Evolutionary conservation across 1,140 invertebrate genomes (phyloP).

Genomic region (Ceratosolen fusciceps): DNA sequence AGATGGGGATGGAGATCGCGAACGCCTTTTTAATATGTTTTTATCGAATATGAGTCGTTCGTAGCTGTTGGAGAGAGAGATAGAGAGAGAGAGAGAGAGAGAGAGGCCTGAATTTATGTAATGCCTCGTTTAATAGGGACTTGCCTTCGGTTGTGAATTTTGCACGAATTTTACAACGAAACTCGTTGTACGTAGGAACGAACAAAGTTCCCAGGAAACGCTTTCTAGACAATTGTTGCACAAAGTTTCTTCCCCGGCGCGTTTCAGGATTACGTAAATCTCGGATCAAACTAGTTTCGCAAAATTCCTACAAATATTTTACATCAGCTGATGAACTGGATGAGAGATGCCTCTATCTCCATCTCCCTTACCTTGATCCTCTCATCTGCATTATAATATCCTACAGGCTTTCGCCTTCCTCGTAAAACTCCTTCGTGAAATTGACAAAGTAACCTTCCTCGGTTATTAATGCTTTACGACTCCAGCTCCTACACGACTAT

Average conservation of each 20-base stretch:
- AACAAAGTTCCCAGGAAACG: conserved; percentile 10
- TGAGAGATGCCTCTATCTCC: not conserved
- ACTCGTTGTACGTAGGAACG: conserved; percentile 12
- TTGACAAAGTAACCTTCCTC: too few species aligned
- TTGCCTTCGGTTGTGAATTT: conserved; percentile 9
- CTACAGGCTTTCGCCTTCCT: not conserved
- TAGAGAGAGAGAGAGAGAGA: too few species aligned
- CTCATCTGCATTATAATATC: not conserved
- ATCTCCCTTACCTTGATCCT: not conserved
- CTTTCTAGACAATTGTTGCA: conserved; percentile 27
- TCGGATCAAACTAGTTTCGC: conserved; percentile 32
- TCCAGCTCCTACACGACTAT: too few species aligned
- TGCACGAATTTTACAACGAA: conserved; percentile 31
- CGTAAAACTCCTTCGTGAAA: too few species aligned
- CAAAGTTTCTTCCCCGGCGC: conserved; percentile 1
- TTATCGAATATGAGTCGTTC: not conserved
- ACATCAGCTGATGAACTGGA: not conserved
- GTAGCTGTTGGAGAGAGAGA: too few species aligned
- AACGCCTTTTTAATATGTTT: not conserved
- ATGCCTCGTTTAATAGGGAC: not conserved
- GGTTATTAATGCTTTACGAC: too few species aligned
- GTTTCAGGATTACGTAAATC: conserved; percentile 40
- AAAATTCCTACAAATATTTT: conserved; percentile 27
- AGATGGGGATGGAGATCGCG: too few species aligned
- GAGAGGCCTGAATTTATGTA: conserved; percentile 1